Evolutionary conservation across 2,888 invertebrate species (phyloP).

Genomic region (Acrobasis consociella): DNA sequence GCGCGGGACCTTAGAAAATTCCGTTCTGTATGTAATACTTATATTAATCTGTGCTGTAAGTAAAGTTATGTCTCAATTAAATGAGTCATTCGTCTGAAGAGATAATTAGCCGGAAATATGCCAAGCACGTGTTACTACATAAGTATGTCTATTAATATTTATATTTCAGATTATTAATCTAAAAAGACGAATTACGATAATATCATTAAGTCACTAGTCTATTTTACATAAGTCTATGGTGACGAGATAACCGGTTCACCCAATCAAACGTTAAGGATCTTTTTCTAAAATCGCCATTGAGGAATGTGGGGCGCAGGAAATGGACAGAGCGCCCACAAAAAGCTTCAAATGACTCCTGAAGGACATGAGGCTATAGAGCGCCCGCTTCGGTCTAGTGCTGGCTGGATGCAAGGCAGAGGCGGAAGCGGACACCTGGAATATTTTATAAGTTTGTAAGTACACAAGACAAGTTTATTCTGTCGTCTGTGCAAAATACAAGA

Average conservation of each 20-base stretch:
- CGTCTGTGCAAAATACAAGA: too few species aligned
- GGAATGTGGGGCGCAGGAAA: slow-evolving; percentile 23
- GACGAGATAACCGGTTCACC: not conserved
- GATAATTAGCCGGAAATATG: too few species aligned
- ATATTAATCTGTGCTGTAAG: too few species aligned
- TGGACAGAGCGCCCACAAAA: slow-evolving; percentile 28
- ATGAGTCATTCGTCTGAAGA: too few species aligned
- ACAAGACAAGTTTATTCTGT: too few species aligned
- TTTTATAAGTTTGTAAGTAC: not conserved
- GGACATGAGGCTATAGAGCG: slow-evolving; percentile 23
- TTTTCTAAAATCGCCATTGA: slow-evolving; percentile 23
- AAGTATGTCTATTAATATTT: too few species aligned
- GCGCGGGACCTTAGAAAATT: too few species aligned
- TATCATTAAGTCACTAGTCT: not conserved
- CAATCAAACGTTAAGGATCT: slow-evolving; percentile 19
- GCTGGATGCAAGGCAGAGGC: not conserved
- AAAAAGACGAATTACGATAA: too few species aligned
- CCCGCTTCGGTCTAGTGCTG: slow-evolving; percentile 21
- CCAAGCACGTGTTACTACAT: too few species aligned
- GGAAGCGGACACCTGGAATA: not conserved
- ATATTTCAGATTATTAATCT: too few species aligned
- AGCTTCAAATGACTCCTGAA: slow-evolving; percentile 31
- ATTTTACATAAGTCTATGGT: slow-evolving; percentile 3
- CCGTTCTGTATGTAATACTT: too few species aligned
- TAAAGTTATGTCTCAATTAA: too few species aligned